These are phyloP conservation scores for Gouania willdenowi DNA, from an alignment of 2,797 vertebrate genomes.

Conservation along the genomic window DNA sequence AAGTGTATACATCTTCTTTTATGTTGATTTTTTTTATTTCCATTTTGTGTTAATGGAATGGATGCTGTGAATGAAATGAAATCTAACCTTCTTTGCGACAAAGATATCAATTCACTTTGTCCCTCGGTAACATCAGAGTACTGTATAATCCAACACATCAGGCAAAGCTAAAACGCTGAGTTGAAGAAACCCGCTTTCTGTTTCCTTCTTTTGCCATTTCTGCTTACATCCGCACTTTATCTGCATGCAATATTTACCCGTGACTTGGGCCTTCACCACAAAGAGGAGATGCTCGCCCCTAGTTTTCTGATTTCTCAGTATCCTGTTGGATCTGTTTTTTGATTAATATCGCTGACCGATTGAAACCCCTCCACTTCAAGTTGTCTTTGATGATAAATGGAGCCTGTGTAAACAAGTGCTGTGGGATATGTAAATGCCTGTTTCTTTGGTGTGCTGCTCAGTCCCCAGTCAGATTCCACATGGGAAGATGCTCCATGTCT, in stretches of 20 bases:
- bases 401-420: constrained; percentile 63
- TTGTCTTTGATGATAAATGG: constrained; percentile 77
- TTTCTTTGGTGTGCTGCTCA: constrained; percentile 45
- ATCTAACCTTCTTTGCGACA: constrained; percentile 25
- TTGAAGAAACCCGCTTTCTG: constrained; percentile 41
- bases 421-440: constrained; percentile 74
- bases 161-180: constrained; percentile 56
- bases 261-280: constrained; percentile 36
- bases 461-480: constrained; percentile 53
- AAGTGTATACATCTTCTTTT: background rate
- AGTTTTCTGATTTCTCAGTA: constrained; percentile 48
- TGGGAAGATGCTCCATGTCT: constrained; percentile 47
- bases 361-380: constrained; percentile 61
- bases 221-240: constrained; percentile 71
- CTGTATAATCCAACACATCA: constrained; percentile 46
- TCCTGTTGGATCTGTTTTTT: constrained; percentile 59
- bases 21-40: background rate
- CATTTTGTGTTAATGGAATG: constrained; percentile 3
- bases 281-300: constrained; percentile 33
- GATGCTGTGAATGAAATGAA: constrained; percentile 12
- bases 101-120: constrained; percentile 26
- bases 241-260: constrained; percentile 70
- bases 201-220: constrained; percentile 46
- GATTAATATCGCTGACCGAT: constrained; percentile 64
- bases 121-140: constrained; percentile 24